Conservation (phyloP, 2,888 invertebrate genomes). For the Linhomoeus sp. region DNA sequence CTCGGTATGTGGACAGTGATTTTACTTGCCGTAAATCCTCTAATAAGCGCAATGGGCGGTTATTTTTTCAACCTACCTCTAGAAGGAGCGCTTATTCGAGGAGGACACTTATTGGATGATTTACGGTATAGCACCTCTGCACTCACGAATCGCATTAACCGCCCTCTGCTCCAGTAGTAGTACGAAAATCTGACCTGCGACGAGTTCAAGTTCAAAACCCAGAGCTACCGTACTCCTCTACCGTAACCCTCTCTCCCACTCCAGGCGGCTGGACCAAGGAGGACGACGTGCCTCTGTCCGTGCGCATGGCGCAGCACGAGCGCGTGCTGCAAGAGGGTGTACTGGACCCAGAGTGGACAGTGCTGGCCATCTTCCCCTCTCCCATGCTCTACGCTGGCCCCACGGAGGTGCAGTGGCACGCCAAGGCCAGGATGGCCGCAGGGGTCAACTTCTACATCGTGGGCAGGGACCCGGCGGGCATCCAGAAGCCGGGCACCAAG, state of each 20-base stretch:
- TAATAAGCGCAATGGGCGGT: too few relatives aligned
- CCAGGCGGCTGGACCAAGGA: conserved; percentile 88
- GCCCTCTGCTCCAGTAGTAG: too few relatives aligned
- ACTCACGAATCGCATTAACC: too few relatives aligned
- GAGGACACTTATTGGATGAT: too few relatives aligned
- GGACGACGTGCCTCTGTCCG: conserved; percentile 73
- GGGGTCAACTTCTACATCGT: conserved; percentile 98
- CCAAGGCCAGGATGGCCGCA: conserved; percentile 76
- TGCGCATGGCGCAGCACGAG: conserved; percentile 74
- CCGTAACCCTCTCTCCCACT: not conserved
- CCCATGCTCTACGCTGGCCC: conserved; percentile 99
- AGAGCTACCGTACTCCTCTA: too few relatives aligned
- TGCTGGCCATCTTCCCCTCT: conserved; percentile 91
- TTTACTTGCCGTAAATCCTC: too few relatives aligned
- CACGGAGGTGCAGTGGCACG: conserved; percentile 94
- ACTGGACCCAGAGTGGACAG: conserved; percentile 54
- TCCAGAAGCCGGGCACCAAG: conserved; percentile 67
- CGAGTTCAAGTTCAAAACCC: too few relatives aligned
- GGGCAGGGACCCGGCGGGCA: conserved; percentile 90
- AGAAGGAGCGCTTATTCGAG: too few relatives aligned
- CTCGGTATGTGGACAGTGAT: too few relatives aligned
- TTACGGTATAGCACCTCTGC: too few relatives aligned
- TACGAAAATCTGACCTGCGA: too few relatives aligned
- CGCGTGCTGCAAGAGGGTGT: conserved; percentile 50
- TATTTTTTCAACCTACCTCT: too few relatives aligned